A percentile compares a stretch with the other conserved stretches of the same genome.
Conservation (phyloP, 2,888 invertebrate genomes). For the Metacarcinus magister region DNA sequence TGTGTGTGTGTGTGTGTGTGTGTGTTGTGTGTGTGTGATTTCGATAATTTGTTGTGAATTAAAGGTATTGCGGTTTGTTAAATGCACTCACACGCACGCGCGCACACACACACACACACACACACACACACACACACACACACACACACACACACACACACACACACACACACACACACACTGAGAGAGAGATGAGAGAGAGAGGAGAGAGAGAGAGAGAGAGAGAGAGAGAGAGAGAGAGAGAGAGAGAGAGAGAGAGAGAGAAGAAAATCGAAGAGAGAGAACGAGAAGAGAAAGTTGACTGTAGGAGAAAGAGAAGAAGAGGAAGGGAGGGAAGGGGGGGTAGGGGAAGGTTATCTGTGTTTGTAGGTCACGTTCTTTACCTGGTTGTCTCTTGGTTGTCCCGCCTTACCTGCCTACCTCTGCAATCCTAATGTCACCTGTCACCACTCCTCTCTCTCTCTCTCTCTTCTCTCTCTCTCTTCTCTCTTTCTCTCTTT, state of each 20-base stretch:
- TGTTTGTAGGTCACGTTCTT: constrained; percentile 7
- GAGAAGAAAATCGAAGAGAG: neutral
- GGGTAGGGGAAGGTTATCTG: neutral
- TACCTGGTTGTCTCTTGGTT: neutral
- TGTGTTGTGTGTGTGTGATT: too few relatives aligned
- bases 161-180: too few relatives aligned
- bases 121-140: too few relatives aligned
- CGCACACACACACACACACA: too few relatives aligned
- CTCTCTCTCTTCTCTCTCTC: neutral
- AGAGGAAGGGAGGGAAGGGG: neutral
- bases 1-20: too few relatives aligned
- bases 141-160: too few relatives aligned
- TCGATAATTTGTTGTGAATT: too few relatives aligned
- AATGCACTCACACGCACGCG: too few relatives aligned
- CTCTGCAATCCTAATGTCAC: neutral
- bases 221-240: neutral
- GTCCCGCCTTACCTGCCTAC: neutral
- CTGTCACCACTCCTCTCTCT: neutral
- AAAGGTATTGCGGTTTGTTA: too few relatives aligned
- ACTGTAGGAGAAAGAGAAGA: neutral
- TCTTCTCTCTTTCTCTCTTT: neutral
- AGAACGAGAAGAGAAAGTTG: constrained; percentile 40
- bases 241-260: neutral
- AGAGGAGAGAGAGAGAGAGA: too few relatives aligned
- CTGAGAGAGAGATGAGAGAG: too few relatives aligned